phyloP scores from a whole-genome alignment of 2,797 vertebrate genomes.

The Botia kubotai region DNA sequence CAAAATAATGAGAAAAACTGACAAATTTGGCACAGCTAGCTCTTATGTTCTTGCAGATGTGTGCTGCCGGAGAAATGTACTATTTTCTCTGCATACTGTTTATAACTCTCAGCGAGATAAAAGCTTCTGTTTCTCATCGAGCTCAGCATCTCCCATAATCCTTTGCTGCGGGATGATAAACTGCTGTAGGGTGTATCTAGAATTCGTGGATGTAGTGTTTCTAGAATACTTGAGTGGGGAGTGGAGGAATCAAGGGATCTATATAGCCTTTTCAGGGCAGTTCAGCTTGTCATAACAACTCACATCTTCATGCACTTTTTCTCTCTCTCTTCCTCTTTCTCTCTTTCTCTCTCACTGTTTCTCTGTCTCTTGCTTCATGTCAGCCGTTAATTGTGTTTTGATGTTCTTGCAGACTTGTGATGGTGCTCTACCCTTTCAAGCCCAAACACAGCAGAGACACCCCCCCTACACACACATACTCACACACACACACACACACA shows the following conservation, averaged over 20 bases:
- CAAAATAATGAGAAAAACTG: neutral
- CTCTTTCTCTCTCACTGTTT: constrained; percentile 44
- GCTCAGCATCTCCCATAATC: constrained; percentile 29
- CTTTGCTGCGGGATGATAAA: constrained; percentile 37
- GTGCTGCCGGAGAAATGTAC: neutral
- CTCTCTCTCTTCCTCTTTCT: constrained; percentile 24
- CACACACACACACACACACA: constrained; percentile 19
- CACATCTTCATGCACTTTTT: constrained; percentile 43
- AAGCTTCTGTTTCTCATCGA: constrained; percentile 30
- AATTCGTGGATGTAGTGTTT: constrained; percentile 29
- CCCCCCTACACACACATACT: constrained; percentile 49
- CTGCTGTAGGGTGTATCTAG: constrained; percentile 37
- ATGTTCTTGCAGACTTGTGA: constrained; percentile 88
- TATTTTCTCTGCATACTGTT: constrained; percentile 17
- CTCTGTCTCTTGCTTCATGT: constrained; percentile 85
- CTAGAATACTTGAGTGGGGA: constrained; percentile 30
- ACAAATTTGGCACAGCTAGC: constrained; percentile 15
- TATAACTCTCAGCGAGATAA: constrained; percentile 6
- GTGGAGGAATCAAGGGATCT: constrained; percentile 20
- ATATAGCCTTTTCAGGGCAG: constrained; percentile 50
- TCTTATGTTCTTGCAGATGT: constrained; percentile 7
- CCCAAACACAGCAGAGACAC: constrained; percentile 90
- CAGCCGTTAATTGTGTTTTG: constrained; percentile 93
- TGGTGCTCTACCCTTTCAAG: constrained; percentile 85
- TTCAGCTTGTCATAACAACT: constrained; percentile 61